Evolutionary conservation across 2,888 invertebrate species (phyloP).

Genomic region (Lithophane socia): DNA sequence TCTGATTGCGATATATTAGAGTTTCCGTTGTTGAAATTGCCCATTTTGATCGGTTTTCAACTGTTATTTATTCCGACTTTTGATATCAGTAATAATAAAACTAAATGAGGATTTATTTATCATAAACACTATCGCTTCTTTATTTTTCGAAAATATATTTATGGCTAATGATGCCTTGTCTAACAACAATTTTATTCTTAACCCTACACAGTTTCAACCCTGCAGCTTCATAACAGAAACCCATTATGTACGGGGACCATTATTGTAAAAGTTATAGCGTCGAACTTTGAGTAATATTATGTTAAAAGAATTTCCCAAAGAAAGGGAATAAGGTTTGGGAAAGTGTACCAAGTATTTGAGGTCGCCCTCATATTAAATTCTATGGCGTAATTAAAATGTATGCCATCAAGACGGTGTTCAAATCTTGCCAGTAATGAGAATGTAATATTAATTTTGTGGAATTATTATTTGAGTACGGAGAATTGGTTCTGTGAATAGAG

Average conservation of each 20-base stretch:
- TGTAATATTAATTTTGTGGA: conserved; percentile 45
- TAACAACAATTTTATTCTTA: not conserved
- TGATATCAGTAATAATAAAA: no score
- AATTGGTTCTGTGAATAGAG: not conserved
- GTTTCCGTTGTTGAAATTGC: not conserved
- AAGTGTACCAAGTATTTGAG: conserved; percentile 64
- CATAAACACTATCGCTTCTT: not conserved
- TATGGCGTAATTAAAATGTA: conserved; percentile 60
- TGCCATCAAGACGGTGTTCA: conserved; percentile 33
- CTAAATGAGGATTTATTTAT: no score
- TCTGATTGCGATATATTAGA: not conserved
- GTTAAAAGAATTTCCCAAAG: conserved; percentile 49
- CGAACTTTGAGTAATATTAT: conserved; percentile 45
- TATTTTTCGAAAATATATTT: not conserved
- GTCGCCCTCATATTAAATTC: conserved; percentile 63
- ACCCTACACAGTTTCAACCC: not conserved
- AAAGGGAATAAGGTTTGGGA: conserved; percentile 29
- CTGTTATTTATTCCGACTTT: not conserved
- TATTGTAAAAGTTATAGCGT: conserved; percentile 37
- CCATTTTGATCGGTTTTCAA: conserved; percentile 5
- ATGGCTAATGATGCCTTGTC: not conserved
- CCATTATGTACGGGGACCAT: conserved; percentile 2
- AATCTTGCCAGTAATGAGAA: conserved; percentile 39
- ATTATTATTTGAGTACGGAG: conserved; percentile 36
- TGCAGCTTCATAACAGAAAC: not conserved